A percentile compares a stretch with the other conserved stretches of the same genome.
These are phyloP conservation scores for Gymnodraco acuticeps DNA, from an alignment of 2,797 vertebrate genomes.

Conservation along the genomic window DNA sequence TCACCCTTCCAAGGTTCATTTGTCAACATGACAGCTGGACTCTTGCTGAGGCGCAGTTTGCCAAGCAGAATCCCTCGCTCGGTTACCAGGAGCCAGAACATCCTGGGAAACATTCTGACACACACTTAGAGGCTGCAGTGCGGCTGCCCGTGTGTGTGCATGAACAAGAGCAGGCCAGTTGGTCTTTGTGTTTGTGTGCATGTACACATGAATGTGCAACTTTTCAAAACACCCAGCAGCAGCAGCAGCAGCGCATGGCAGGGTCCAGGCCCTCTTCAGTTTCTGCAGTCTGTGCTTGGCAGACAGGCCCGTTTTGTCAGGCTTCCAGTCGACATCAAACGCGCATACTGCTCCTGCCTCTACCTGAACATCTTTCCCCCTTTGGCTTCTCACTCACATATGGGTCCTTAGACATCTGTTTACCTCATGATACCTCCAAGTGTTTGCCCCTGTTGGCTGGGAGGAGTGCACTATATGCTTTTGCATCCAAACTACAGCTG, in stretches of 20 bases:
- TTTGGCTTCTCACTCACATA: conserved; percentile 41
- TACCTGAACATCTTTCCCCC: conserved; percentile 57
- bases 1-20: conserved; percentile 80
- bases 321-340: conserved; percentile 75
- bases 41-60: conserved; percentile 71
- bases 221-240: conserved; percentile 70
- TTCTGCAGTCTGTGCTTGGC: conserved; percentile 66
- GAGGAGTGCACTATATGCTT: conserved; percentile 23
- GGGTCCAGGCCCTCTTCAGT: conserved; percentile 71
- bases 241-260: conserved; percentile 35
- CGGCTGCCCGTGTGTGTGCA: neutral
- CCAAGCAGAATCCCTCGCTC: conserved; percentile 76
- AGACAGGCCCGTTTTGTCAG: conserved; percentile 70
- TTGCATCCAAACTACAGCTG: conserved; percentile 32
- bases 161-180: neutral
- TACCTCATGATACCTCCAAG: conserved; percentile 62
- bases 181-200: conserved; percentile 36
- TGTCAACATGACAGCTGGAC: conserved; percentile 84
- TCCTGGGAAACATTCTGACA: conserved; percentile 76
- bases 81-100: conserved; percentile 75
- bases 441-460: conserved; percentile 47
- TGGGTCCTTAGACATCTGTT: conserved; percentile 69
- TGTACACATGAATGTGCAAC: conserved; percentile 52
- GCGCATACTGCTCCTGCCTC: conserved; percentile 39
- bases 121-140: conserved; percentile 56